Percentiles rank a stretch among this genome's conserved stretches.
These are phyloP conservation scores for Thamnophis elegans DNA, from an alignment of 2,797 vertebrate genomes.

Conservation along the genomic window DNA sequence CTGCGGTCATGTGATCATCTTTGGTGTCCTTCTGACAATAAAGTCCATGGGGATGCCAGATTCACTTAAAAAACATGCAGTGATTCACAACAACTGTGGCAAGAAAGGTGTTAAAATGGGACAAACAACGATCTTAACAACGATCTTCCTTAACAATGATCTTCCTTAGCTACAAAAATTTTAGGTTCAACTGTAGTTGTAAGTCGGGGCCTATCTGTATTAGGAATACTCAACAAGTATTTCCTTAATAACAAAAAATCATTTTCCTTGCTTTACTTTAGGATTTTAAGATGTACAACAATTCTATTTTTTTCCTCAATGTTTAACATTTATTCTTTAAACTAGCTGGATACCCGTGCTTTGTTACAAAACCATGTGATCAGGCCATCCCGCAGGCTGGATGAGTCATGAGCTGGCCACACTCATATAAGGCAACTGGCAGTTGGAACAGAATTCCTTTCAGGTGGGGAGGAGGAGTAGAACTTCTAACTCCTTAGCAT, in stretches of 20 bases:
- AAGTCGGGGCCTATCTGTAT: background rate
- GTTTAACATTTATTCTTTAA: background rate
- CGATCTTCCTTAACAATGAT: no score
- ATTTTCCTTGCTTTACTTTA: accelerated
- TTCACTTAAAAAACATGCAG: no score
- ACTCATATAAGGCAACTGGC: no score
- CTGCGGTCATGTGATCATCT: background rate
- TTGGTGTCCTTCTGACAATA: background rate
- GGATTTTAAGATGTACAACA: background rate
- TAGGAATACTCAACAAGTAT: background rate
- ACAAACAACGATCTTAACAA: background rate
- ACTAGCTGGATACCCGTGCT: no score
- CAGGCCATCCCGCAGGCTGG: no score
- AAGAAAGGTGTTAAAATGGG: no score
- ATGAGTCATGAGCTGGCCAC: no score
- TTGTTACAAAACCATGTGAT: no score
- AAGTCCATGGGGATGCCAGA: background rate
- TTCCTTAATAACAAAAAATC: background rate
- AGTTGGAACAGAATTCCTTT: no score
- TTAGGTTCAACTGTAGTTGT: background rate
- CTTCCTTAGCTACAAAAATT: background rate
- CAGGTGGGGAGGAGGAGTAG: no score
- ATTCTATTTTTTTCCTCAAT: background rate
- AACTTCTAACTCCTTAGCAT: no score
- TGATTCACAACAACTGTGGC: no score